These are phyloP conservation scores for Trichosurus vulpecula DNA, from an alignment of 2,797 vertebrate genomes.

Conservation along the genomic window DNA sequence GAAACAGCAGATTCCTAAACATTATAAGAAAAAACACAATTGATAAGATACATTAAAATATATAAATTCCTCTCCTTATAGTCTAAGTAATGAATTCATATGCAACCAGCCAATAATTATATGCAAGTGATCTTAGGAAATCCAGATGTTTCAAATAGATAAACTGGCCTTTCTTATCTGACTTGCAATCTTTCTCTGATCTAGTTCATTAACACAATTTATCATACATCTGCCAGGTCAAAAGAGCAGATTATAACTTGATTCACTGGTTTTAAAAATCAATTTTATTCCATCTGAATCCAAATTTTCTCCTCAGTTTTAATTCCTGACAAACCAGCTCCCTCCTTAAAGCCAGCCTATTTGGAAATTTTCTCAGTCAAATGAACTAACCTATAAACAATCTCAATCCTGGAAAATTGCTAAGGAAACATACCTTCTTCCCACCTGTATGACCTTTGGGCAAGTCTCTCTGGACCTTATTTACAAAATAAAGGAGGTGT, in stretches of 20 bases:
- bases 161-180: background rate
- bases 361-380: background rate
- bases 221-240: background rate
- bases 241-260: background rate
- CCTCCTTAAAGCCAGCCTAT: background rate
- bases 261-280: background rate
- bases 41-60: conserved; percentile 13
- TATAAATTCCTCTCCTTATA: background rate
- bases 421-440: background rate
- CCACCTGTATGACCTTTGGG: background rate
- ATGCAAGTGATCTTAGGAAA: background rate
- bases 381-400: background rate
- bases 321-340: background rate
- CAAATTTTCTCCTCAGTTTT: background rate
- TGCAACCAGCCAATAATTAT: background rate
- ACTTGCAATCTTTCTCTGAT: background rate
- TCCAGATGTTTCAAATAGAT: background rate
- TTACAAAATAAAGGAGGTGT: background rate
- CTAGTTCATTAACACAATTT: background rate
- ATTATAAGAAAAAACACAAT: conserved; percentile 10
- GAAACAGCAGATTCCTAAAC: background rate
- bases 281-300: background rate
- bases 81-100: background rate
- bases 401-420: too few species aligned
- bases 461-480: background rate